Base-by-base conservation (phyloP, 2,113 vertebrate species). In the Piprites chloris region DNA sequence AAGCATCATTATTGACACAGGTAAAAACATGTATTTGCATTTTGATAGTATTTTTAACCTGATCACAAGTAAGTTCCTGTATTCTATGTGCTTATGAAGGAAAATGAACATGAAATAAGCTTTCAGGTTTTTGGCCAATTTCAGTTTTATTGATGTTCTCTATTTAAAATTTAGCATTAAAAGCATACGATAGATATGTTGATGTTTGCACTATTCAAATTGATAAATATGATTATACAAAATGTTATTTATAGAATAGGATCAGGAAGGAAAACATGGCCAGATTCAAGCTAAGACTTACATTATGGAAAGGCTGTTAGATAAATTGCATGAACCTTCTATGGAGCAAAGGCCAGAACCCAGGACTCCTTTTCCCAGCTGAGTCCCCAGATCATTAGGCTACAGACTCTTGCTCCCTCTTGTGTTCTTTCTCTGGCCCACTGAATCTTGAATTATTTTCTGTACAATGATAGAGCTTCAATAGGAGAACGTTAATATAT, bases 341-440 rank as follows among this genome's bases (percentile, higher is more conserved):
- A 0, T 77, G 52, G 83, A 88, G 63, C 42, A 77, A 85, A 86
- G 90, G 55, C 85, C 86, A 66, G 77, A 94, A 52, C 91, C 62
- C 86, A 68, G 76, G 35, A 37, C 80, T 90, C 27, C 24, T 84
- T 94, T 94, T 87, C 89, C 86, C 84, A 94, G 41, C 89, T 78
- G 76, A 96, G 56, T 81, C 52, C 87, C 96, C 93, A 91, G 42
- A 97, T 94, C 93, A 96, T 76, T 81, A 95, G 96, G 95, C 94
- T 96, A 92, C 72, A 96, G 91, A 75, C 86, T 93, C 97, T 96
- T 95, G 66, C 95, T 97, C 94, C 96, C 95, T 96, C 95, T 96
- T 78, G 52, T 82, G 95, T 97, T 97, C 96, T 95, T 95, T 94
- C 73, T 95, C 94, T 66, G 56, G 96, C 91, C 94, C 94, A 93